Percentiles rank a stretch among this genome's conserved stretches.
phyloP scores from a whole-genome alignment of 2,113 vertebrate species.

The Triplophysa siluroides region DNA sequence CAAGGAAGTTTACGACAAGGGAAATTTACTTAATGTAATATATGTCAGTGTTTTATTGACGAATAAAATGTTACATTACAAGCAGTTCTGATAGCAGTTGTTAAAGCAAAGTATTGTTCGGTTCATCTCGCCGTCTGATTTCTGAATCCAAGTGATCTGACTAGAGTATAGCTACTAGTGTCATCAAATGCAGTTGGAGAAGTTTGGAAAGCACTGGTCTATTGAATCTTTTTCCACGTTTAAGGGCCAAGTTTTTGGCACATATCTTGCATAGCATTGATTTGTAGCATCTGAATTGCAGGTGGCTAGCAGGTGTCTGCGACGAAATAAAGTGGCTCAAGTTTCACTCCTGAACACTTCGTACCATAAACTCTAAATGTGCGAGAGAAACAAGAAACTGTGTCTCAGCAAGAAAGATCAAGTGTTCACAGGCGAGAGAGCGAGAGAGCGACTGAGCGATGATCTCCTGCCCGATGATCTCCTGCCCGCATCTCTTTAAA shows the following conservation, averaged over 20 bases:
- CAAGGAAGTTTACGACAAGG: neutral
- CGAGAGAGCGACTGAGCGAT: slow-evolving; percentile 43
- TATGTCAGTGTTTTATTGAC: neutral
- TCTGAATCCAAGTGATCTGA: neutral
- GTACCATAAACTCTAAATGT: neutral
- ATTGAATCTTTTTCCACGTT: too few relatives aligned
- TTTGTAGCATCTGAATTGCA: too few relatives aligned
- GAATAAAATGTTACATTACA: neutral
- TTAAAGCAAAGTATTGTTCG: neutral
- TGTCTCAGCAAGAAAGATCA: neutral
- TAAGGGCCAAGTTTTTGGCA: too few relatives aligned
- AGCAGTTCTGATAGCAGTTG: neutral
- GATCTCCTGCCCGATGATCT: slow-evolving; percentile 53
- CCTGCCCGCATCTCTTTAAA: slow-evolving; percentile 58
- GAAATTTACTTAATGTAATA: neutral
- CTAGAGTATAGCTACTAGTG: too few relatives aligned
- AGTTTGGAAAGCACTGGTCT: too few relatives aligned
- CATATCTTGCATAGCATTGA: too few relatives aligned
- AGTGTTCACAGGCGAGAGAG: neutral
- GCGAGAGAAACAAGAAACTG: too few relatives aligned
- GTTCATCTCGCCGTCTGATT: neutral
- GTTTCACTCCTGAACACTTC: neutral
- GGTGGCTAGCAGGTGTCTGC: too few relatives aligned
- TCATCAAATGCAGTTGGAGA: too few relatives aligned
- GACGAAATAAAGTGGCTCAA: too few relatives aligned